Percentiles rank a stretch among this genome's conserved stretches.
These are phyloP conservation scores for Chymomyza procnemis DNA, from an alignment of 2,888 invertebrate genomes.

Conservation along the genomic window DNA sequence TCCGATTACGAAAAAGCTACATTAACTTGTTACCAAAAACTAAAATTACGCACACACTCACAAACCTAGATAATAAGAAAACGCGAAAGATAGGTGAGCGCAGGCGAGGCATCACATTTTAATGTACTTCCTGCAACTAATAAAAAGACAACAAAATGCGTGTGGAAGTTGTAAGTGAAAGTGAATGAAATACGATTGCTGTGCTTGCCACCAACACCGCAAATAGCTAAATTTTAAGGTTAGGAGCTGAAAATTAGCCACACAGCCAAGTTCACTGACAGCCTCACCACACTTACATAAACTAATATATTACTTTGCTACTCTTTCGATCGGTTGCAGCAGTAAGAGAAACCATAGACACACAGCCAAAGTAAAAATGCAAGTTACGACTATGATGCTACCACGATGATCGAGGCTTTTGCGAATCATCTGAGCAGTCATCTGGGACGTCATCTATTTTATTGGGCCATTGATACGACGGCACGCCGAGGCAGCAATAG, in stretches of 20 bases:
- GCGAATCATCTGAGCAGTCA: slow-evolving; percentile 78
- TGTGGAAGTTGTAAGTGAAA: slow-evolving; percentile 58
- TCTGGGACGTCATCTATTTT: slow-evolving; percentile 81
- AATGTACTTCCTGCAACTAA: slow-evolving; percentile 53
- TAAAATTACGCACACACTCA: not conserved
- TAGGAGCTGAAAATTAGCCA: not conserved
- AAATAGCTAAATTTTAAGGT: slow-evolving; percentile 29
- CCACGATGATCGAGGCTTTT: slow-evolving; percentile 78
- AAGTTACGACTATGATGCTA: slow-evolving; percentile 34
- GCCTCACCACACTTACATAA: slow-evolving; percentile 14
- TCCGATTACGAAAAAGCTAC: not conserved
- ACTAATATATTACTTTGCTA: slow-evolving; percentile 12
- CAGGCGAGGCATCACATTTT: slow-evolving; percentile 27
- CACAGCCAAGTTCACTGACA: slow-evolving; percentile 13
- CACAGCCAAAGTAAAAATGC: slow-evolving; percentile 46
- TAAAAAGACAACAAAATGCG: slow-evolving; percentile 46
- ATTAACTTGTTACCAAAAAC: not conserved
- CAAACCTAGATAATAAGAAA: slow-evolving; percentile 20
- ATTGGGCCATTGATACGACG: slow-evolving; percentile 81
- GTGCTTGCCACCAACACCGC: slow-evolving; percentile 12
- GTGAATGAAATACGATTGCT: slow-evolving; percentile 15
- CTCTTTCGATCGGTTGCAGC: slow-evolving; percentile 24
- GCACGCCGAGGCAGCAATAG: slow-evolving; percentile 74
- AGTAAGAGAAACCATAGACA: slow-evolving; percentile 23
- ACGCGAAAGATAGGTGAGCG: slow-evolving; percentile 9